Evolutionary conservation across 2,113 vertebrate genomes (phyloP), one percentile per base, ranked within the genome.

Genomic region (Puma concolor): DNA sequence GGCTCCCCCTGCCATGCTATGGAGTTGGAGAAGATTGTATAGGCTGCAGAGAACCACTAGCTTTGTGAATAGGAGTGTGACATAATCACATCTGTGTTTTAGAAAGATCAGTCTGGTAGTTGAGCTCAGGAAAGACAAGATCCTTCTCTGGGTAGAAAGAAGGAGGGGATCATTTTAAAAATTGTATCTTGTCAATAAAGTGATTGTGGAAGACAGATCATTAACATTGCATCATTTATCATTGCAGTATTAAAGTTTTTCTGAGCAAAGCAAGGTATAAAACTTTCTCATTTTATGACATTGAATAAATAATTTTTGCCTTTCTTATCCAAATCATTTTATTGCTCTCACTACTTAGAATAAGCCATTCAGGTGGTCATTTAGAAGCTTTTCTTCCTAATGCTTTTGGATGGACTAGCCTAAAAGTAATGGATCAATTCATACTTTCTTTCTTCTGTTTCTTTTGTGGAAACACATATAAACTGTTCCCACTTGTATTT

Each of bases 311-410:
- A 31, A 19, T 60, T 64, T 93, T 69, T n/a, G 31, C 7, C n/a
- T 91, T 81, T 25, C 38, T 77, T 94, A 50, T n/a, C n/a, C 31
- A 23, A n/a, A 3, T 74, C 13, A 69, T 81, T 95, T 77, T 77
- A 36, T 84, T 92, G 84, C 25, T 83, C 52, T 96, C 77, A 64
- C 3, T 72, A 38, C 9, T 1, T 57, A 41, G 13, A 67, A 7
- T 69, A 69, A 66, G 57, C 87, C 36, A 63, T 52, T 97, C 31
- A 60, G 14, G 10, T 83, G 33, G 21, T 69, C 52, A 82, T 33
- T 80, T 54, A 79, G 16, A 80, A 76, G 13, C 72, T 86, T 97
- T 36, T 93, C 44, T 94, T 94, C 17, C 33, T 92, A 71, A 52
- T 63, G 38, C 7, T 67, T 93, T 92, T 92, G 36, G 63, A 52